phyloP scores from a whole-genome alignment of 53 echinoderm and acorn worm species.

The Astropecten irregularis region DNA sequence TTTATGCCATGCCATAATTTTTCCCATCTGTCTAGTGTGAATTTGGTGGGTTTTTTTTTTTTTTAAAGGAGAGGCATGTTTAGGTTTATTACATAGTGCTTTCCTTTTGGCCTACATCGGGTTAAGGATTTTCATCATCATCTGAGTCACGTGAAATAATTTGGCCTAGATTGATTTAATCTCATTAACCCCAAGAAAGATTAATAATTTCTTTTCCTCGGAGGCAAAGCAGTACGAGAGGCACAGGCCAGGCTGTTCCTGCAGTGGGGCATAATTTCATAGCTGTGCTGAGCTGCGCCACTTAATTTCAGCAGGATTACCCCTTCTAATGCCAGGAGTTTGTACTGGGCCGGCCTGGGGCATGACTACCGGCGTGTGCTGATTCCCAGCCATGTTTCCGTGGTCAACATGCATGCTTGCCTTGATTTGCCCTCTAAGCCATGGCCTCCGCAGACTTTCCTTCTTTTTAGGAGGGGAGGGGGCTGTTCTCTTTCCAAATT shows the following conservation, averaged over 20 bases:
- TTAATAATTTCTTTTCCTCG: constrained; percentile 23
- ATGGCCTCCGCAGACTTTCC: no score
- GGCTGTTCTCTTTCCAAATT: no score
- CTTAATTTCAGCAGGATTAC: constrained; percentile 47
- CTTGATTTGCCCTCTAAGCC: no score
- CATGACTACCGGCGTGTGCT: background rate
- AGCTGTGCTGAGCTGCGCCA: background rate
- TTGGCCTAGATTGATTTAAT: constrained; percentile 59
- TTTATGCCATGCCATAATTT: no score
- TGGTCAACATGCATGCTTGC: no score
- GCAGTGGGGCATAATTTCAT: background rate
- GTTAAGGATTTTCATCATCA: no score
- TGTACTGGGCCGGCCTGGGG: constrained; percentile 3
- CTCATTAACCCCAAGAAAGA: constrained; percentile 48
- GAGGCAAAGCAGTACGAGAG: background rate
- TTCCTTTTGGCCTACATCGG: no score
- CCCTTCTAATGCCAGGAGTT: constrained; percentile 3
- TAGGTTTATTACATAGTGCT: no score
- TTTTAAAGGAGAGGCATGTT: no score
- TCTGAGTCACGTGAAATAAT: constrained; percentile 27
- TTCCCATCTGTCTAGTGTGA: no score
- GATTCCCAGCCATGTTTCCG: constrained; percentile 13
- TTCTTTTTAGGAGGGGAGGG: no score
- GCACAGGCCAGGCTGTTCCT: background rate
- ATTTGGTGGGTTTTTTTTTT: no score